Base-by-base conservation (phyloP, 53 echinoderm and acorn worm species). In the Antedon mediterranea region DNA sequence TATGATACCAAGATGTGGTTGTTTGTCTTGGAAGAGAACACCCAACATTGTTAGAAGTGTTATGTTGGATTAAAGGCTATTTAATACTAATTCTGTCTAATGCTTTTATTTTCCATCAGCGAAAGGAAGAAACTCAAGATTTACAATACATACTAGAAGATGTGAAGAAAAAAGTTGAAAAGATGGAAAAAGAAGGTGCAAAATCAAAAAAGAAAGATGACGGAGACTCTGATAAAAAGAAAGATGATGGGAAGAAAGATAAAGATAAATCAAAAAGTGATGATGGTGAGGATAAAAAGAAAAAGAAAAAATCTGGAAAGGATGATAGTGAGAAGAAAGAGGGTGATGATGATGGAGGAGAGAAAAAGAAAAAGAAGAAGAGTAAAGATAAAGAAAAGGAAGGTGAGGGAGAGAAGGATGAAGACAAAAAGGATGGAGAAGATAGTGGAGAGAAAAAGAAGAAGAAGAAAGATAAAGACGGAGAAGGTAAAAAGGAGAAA, bases 91-190 rank as follows among this genome's bases (percentile, higher is more conserved):
- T 18, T 76, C 32, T 77, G 2, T 82, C 76, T 77, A 71, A 20
- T 43, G 11, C 7, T 33, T 30, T 76, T 34, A 28, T 71, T 73
- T 29, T 13, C 13, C 20, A 75, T 15, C 33, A 98, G 98, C 86
- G 98, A 72, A 86, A 90, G 76, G 90, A 98, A 43, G 98, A 98
- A 75, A 86, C 90, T 7, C 86, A 84, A 20, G 98, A 98, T 78
- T 81, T 90, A 32, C 98, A 93, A 71, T 80, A 83, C 7, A 78
- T 90, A 75, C 86, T 98, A 81, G 98, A 97, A 81, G 98, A 92
- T 18, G 72, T 97, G 20, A 85, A 92, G 73, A 77, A 79, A 33
- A 82, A 82, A 33, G 15, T 94, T 3, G 85, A 80, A 26, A 87
- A 87, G 2, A 31, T 91, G 32, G 32, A 76, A 4, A 33, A 76